Conservation (phyloP, 2,797 vertebrate species). For the Sebastes variabilis region DNA sequence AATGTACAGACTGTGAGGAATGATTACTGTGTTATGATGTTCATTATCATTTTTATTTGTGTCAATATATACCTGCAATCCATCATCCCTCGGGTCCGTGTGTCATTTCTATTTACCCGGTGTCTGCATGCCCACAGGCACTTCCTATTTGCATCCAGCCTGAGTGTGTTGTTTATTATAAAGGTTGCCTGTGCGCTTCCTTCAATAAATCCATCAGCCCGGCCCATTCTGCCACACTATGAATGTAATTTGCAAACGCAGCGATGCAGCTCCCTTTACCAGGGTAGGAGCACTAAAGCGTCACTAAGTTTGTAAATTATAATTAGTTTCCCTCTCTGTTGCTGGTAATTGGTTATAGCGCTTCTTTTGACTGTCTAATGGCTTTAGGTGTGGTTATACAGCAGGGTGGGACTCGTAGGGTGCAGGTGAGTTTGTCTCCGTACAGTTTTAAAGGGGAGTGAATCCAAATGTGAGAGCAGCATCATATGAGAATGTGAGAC, state of each 20-base stretch:
- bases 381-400: constrained; percentile 18
- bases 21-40: constrained; percentile 48
- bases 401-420: neutral
- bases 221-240: constrained; percentile 44
- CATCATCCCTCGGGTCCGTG: constrained; percentile 49
- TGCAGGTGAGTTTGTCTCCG: neutral
- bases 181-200: constrained; percentile 44
- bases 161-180: constrained; percentile 62
- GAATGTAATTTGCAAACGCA: constrained; percentile 76
- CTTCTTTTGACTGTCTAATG: constrained; percentile 62
- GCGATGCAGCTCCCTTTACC: constrained; percentile 61
- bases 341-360: constrained; percentile 70
- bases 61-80: constrained; percentile 62
- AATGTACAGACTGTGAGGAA: constrained; percentile 17
- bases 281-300: constrained; percentile 58
- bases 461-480: too few relatives aligned
- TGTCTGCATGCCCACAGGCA: constrained; percentile 48
- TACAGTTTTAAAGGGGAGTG: too few relatives aligned
- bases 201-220: constrained; percentile 68
- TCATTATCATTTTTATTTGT: constrained; percentile 59
- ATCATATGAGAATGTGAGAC: too few relatives aligned
- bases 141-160: constrained; percentile 66
- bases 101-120: constrained; percentile 64
- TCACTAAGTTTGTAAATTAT: constrained; percentile 76
- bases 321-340: constrained; percentile 69